Base-by-base conservation (phyloP, 1,140 invertebrate genomes). In the Orchestia grillus region DNA sequence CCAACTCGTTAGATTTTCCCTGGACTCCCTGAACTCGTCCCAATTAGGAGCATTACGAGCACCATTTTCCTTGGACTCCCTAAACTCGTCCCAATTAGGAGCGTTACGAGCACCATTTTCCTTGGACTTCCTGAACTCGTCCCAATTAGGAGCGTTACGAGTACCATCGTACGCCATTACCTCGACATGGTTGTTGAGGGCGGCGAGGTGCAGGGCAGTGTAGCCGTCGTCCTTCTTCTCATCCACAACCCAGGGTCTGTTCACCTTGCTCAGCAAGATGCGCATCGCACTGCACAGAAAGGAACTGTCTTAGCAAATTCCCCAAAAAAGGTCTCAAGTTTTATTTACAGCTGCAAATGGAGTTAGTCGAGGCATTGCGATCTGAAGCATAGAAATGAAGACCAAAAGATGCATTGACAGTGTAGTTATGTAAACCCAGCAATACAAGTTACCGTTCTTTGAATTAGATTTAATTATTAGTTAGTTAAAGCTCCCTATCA, bases 211-310 rank as follows among this genome's bases (percentile, higher is more conserved):
- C 36, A 99, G 98, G 0, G 99, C 99, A 0, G 99, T 99, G 97
- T 99, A 99, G 1, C 99, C 99, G 97, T 99, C 99, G 97, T 99
- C 99, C 97, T 99, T 99, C 97, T 99, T 99, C 97, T 99, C 99
- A 97, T 99, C 99, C 45, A 99, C 99, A 97, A 99, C 99, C 99
- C 99, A 99, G 0, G 98, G 98, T n/a, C 99, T 98, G 15, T 99
- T 98, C 45, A 99, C 98, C 97, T 99, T 99, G 53, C 98, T 98
- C 96, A 99, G 97, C 97, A 99, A 98, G 97, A 99, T 99, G 97
- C 99, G 98, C 99, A 99, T 99, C 88, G 88, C 88, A 44, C 88
- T 90, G 88, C 88, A 90, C 88, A 42, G 15, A 87, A 90, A 42
- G 36, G 42, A 42, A 90, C 3, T 3, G 28, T 77, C 62, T 77